Percentiles rank a stretch among this genome's conserved stretches.
Conservation (phyloP, 2,113 vertebrate genomes). For the Puma concolor region DNA sequence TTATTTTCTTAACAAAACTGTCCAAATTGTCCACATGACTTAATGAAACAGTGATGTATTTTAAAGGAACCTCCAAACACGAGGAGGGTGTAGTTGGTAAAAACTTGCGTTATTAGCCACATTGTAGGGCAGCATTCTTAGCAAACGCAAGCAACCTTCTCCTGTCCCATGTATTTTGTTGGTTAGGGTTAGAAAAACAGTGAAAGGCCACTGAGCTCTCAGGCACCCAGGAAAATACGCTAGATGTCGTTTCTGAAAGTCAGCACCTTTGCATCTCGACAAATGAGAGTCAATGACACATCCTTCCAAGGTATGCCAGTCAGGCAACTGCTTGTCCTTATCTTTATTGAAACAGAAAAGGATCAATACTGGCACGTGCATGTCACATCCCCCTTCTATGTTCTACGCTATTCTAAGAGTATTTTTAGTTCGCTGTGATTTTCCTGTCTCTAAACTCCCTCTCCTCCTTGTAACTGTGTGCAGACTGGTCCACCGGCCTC, state of each 20-base stretch:
- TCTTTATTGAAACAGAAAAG: neutral
- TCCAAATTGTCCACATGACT: neutral
- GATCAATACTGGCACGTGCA: accelerated
- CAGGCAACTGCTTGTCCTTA: neutral
- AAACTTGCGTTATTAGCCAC: neutral
- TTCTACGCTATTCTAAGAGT: neutral
- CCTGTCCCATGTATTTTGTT: neutral
- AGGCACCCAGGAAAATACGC: neutral
- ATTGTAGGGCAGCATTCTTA: neutral
- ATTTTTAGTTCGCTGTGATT: neutral
- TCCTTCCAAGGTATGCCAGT: neutral
- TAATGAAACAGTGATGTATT: neutral
- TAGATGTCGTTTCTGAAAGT: neutral
- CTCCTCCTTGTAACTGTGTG: neutral
- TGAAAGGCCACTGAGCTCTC: neutral
- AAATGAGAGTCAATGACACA: neutral
- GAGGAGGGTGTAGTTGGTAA: neutral
- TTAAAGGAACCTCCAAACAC: neutral
- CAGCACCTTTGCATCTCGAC: neutral
- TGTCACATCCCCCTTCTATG: accelerated
- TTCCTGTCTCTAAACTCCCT: neutral
- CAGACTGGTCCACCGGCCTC: neutral
- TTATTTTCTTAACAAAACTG: neutral
- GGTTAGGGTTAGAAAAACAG: neutral
- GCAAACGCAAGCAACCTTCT: neutral